Conservation (phyloP, 30 jellyfish, hydroid and myxozoan species). For the Cassiopea andromeda region DNA sequence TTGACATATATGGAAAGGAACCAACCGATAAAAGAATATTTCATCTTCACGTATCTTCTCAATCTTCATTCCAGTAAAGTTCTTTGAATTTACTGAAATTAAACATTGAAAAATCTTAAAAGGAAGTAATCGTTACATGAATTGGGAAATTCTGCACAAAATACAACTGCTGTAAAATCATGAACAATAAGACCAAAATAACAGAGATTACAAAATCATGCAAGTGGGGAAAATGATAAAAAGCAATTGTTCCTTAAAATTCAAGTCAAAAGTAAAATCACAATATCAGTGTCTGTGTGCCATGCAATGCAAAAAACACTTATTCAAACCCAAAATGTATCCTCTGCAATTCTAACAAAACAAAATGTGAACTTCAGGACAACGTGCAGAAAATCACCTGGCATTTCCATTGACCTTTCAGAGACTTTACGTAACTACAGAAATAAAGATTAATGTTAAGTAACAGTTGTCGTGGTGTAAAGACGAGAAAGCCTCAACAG, state of each 20-base stretch:
- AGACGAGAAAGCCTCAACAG: not conserved
- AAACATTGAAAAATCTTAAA: not conserved
- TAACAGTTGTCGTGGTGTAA: not conserved
- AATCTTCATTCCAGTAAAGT: constrained; percentile 58
- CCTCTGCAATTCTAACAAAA: too few species aligned
- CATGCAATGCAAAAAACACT: too few species aligned
- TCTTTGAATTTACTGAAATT: constrained; percentile 72
- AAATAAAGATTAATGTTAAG: not conserved
- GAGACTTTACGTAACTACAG: constrained; percentile 72
- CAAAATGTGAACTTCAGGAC: not conserved
- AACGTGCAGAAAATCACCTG: constrained; percentile 34
- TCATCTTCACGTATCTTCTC: constrained; percentile 86
- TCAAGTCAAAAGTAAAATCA: too few species aligned
- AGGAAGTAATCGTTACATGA: constrained; percentile 5
- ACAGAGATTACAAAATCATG: too few species aligned
- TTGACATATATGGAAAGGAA: not conserved
- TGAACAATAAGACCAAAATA: too few species aligned
- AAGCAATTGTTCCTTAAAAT: too few species aligned
- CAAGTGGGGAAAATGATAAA: too few species aligned
- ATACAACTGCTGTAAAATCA: too few species aligned
- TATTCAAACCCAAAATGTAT: too few species aligned
- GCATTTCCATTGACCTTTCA: constrained; percentile 78
- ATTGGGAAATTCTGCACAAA: not conserved
- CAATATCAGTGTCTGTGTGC: too few species aligned
- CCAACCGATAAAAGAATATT: constrained; percentile 76